These are phyloP conservation scores for Amblyornis subalaris DNA, from an alignment of 2,113 vertebrate species.

Conservation along the genomic window DNA sequence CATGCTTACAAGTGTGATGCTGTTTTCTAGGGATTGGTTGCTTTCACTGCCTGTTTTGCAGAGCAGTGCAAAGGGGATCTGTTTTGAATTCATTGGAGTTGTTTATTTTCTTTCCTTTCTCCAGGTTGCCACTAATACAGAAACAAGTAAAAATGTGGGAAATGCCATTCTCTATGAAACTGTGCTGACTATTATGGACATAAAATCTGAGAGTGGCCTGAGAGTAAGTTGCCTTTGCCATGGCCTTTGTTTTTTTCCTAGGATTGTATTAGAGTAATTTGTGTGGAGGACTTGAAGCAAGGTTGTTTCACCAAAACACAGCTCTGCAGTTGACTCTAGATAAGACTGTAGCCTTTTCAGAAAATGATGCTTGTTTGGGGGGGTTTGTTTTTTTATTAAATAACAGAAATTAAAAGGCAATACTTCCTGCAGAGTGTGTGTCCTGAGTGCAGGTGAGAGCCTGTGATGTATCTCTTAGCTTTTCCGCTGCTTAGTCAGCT, in stretches of 20 bases:
- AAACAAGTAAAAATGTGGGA: conserved; percentile 99
- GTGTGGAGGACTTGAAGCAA: neutral
- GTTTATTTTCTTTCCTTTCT: conserved; percentile 29
- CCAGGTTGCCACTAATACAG: conserved; percentile 98
- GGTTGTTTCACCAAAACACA: neutral
- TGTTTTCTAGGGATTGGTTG: neutral
- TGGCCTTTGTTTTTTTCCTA: neutral
- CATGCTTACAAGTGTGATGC: neutral
- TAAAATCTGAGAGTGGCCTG: conserved; percentile 97
- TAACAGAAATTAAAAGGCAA: neutral
- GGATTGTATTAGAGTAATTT: neutral
- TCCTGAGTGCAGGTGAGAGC: neutral
- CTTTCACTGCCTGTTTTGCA: neutral
- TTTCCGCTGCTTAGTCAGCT: neutral
- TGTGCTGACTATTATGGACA: conserved; percentile 99
- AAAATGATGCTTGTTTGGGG: neutral
- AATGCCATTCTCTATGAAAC: conserved; percentile 99
- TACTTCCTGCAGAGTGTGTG: neutral
- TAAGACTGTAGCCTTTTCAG: neutral
- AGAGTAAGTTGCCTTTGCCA: conserved; percentile 79
- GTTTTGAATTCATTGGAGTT: neutral
- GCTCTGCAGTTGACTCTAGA: neutral
- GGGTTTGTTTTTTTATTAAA: neutral
- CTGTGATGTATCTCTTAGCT: neutral
- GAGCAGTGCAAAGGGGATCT: neutral